phyloP scores from a whole-genome alignment of 2,797 vertebrate species.

The Gymnothorax javanicus region DNA sequence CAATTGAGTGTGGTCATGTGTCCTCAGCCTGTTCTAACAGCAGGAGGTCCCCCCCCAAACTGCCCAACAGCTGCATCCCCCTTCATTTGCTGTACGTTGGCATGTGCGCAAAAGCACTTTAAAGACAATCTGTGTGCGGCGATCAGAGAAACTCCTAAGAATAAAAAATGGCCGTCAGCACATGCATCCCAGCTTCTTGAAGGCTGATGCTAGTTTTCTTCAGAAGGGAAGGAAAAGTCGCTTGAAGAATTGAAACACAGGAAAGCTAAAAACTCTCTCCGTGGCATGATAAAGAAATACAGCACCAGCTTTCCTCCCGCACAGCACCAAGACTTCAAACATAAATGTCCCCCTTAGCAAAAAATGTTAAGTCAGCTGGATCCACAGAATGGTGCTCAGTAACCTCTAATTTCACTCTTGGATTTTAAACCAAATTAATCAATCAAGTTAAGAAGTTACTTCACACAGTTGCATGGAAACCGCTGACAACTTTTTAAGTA shows the following conservation, averaged over 20 bases:
- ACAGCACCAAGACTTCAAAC: too few species aligned
- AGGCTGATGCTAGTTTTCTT: background rate
- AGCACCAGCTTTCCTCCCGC: background rate
- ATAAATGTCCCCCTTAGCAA: too few species aligned
- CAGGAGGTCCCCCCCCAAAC: background rate
- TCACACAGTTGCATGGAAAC: too few species aligned
- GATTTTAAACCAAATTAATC: too few species aligned
- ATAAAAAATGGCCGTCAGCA: background rate
- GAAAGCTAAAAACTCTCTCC: background rate
- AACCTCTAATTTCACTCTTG: too few species aligned
- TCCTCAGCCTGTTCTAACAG: slow-evolving; percentile 32
- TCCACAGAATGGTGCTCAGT: too few species aligned
- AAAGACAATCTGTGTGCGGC: slow-evolving; percentile 40
- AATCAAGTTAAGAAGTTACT: too few species aligned
- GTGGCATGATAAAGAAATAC: background rate
- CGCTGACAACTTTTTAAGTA: too few species aligned
- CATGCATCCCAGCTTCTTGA: background rate
- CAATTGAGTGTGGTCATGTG: background rate
- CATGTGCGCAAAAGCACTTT: slow-evolving; percentile 40
- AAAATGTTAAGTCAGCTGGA: too few species aligned
- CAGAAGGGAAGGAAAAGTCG: background rate
- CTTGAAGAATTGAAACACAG: slow-evolving; percentile 1
- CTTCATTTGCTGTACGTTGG: slow-evolving; percentile 24
- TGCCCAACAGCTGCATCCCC: background rate
- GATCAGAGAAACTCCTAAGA: slow-evolving; percentile 45